A percentile compares a stretch with the other conserved stretches of the same genome.
These are phyloP conservation scores for Agrypnia vestita DNA, from an alignment of 1,140 invertebrate genomes.

Conservation along the genomic window DNA sequence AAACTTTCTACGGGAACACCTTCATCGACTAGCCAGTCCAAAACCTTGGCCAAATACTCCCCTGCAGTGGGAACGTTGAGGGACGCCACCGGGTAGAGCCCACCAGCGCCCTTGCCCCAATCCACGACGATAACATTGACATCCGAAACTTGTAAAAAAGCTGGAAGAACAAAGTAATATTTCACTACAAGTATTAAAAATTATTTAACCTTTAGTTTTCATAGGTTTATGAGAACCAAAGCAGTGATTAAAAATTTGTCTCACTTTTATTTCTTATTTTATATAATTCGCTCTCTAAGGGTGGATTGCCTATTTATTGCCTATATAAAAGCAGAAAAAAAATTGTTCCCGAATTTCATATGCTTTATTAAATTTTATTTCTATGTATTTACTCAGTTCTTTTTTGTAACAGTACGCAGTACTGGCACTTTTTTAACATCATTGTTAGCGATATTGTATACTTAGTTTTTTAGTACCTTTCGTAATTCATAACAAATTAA, in stretches of 20 bases:
- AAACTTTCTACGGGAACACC: constrained; percentile 53
- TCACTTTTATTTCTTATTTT: neutral
- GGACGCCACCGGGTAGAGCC: constrained; percentile 70
- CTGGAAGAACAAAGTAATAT: constrained; percentile 57
- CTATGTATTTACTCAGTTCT: too few relatives aligned
- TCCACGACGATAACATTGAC: constrained; percentile 76
- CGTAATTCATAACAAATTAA: too few relatives aligned
- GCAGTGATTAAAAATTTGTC: neutral
- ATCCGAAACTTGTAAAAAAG: constrained; percentile 67
- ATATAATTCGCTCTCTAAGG: neutral
- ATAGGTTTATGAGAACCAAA: neutral
- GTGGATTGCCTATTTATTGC: too few relatives aligned
- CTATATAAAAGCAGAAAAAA: too few relatives aligned
- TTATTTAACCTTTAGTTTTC: neutral
- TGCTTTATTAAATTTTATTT: too few relatives aligned
- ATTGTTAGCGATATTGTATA: too few relatives aligned
- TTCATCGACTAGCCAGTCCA: constrained; percentile 69
- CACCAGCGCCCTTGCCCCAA: constrained; percentile 69
- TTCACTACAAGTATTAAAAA: constrained; percentile 61
- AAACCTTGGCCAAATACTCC: constrained; percentile 69
- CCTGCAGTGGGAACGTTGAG: constrained; percentile 73
- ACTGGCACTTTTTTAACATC: too few relatives aligned
- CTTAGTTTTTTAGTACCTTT: too few relatives aligned
- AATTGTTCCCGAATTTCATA: too few relatives aligned
- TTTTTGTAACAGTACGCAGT: too few relatives aligned